phyloP scores from a whole-genome alignment of 2,797 vertebrate species.

The Mormyrus hasselquistii region DNA sequence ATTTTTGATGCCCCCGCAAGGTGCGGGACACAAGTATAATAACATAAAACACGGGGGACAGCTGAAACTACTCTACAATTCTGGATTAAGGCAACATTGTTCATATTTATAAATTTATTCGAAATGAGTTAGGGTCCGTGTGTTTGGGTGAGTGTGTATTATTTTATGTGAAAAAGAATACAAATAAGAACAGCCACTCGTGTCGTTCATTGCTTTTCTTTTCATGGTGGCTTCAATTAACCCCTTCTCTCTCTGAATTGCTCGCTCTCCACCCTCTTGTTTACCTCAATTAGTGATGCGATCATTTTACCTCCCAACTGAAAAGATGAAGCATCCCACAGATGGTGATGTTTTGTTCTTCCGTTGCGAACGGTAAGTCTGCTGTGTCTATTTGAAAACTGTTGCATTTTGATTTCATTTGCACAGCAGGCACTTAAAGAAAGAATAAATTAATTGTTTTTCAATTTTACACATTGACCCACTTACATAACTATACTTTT shows the following conservation, averaged over 20 bases:
- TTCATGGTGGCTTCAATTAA: slow-evolving; percentile 24
- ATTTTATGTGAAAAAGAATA: slow-evolving; percentile 17
- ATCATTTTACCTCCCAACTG: neutral
- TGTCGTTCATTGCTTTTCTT: slow-evolving; percentile 41
- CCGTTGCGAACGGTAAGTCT: neutral
- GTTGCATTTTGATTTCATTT: neutral
- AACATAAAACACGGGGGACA: slow-evolving; percentile 26
- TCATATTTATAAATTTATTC: slow-evolving; percentile 35
- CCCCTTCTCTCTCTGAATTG: neutral
- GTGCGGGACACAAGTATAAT: slow-evolving; percentile 38
- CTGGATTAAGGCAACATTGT: slow-evolving; percentile 24
- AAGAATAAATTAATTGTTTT: neutral
- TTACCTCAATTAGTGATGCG: neutral
- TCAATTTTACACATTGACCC: neutral
- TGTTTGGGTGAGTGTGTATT: slow-evolving; percentile 9
- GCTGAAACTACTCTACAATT: slow-evolving; percentile 27
- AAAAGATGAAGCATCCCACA: neutral
- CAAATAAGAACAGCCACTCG: neutral
- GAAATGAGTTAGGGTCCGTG: slow-evolving; percentile 23
- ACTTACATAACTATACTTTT: neutral
- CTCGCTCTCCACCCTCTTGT: neutral
- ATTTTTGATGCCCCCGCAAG: slow-evolving; percentile 50
- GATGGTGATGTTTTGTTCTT: neutral
- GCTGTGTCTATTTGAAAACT: neutral
- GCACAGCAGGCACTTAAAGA: neutral